Percentiles rank a stretch among this genome's conserved stretches.
Evolutionary conservation across 2,797 vertebrate species (phyloP).

Genomic region (Cryptoblepharus egeriae): DNA sequence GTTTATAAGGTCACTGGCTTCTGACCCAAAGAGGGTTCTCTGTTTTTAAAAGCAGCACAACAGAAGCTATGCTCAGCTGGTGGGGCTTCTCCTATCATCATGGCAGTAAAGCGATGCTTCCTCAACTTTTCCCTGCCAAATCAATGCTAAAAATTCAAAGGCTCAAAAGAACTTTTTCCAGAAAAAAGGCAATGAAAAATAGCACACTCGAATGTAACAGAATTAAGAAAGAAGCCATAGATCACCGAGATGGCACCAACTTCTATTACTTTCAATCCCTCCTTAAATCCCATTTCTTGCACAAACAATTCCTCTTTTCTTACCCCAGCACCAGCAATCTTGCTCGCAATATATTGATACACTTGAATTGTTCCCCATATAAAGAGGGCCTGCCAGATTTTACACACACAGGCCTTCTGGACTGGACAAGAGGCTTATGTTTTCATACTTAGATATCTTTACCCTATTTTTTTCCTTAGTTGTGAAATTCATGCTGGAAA

Average conservation of each 20-base stretch:
- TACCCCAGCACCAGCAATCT: background rate
- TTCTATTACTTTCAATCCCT: constrained; percentile 28
- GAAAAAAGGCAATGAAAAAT: constrained; percentile 48
- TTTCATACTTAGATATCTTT: background rate
- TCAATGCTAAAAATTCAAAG: constrained; percentile 36
- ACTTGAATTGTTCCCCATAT: background rate
- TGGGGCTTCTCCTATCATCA: background rate
- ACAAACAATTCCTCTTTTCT: constrained; percentile 49
- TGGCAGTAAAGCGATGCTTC: background rate
- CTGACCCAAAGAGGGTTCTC: background rate
- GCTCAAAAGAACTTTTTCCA: constrained; percentile 43
- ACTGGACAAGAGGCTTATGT: background rate
- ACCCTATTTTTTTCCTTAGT: too few species aligned
- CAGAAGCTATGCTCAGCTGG: background rate
- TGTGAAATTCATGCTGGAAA: too few species aligned
- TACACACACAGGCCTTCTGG: background rate
- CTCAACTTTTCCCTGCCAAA: background rate
- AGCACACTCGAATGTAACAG: constrained; percentile 15
- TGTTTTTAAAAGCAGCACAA: background rate
- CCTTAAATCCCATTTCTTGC: constrained; percentile 48
- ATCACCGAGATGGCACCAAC: background rate
- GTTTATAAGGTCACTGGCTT: background rate
- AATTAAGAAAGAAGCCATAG: constrained; percentile 42
- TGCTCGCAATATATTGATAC: background rate
- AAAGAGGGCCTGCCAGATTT: background rate